Evolutionary conservation across 2,888 invertebrate genomes (phyloP), one percentile per base, ranked within the genome.

Genomic region (Torymus texanus): DNA sequence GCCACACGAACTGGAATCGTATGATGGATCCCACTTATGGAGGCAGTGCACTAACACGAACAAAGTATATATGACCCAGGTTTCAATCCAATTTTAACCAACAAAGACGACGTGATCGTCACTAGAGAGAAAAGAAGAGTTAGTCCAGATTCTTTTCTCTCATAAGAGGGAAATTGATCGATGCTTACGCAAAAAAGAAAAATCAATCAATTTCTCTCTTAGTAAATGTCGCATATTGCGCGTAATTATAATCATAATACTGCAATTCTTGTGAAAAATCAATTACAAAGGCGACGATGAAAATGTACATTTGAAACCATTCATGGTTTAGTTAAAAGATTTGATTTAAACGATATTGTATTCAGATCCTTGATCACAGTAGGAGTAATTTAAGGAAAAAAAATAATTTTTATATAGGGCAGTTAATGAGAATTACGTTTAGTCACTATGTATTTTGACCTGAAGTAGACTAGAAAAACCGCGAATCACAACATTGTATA

Each of bases 1-100:
- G 98, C 0, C 97, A 97, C 88, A 98, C 98, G 0, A 96, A 98
- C 90, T 98, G 98, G 98, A 94, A 95, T 83, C 93, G 97, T 84
- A 97, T 98, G 95, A 97, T 97, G 91, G 98, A 98, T 91, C 96
- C 97, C 2, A 94, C 95, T 41, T 95, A 94, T 90, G 98, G 97
- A 4, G 94, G 95, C 86, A 94, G 95, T 86, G 98, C 97, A 14
- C 94, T 98, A 68, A 98, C 97, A 79, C 95, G 95, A 90, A 98
- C 98, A 83, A 98, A 98, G 92, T 98, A 97, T 90, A 96, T 97
- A 88, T 90, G 87, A 90, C 83, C 83, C 70, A 82, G 79, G 74
- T 81, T 79, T 67, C 61, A 77, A 72, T 75, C 75, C 8, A 74
- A 76, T 73, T 77, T 77, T 74, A 79, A 77, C 18, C 61, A 61